phyloP scores from a whole-genome alignment of 2,113 vertebrate species.

The Macrotus californicus region DNA sequence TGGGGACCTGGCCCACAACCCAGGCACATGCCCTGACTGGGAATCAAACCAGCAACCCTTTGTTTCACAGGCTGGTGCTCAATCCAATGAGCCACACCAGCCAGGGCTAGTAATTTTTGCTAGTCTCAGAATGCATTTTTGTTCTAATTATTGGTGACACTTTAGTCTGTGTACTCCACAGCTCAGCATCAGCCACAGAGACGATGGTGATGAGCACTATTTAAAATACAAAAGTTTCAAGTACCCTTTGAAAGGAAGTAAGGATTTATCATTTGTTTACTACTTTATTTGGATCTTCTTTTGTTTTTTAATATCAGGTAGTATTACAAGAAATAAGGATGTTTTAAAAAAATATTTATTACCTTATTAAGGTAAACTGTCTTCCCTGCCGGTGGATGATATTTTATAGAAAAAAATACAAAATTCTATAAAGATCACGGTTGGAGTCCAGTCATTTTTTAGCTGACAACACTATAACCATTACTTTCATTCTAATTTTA shows the following conservation, averaged over 20 bases:
- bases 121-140: not conserved
- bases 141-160: not conserved
- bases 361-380: slow-evolving; percentile 72
- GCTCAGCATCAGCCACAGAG: not conserved
- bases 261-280: not conserved
- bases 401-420: slow-evolving; percentile 62
- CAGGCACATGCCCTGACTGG: too few species aligned
- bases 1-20: too few species aligned
- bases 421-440: slow-evolving; percentile 64
- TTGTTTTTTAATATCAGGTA: slow-evolving; percentile 48
- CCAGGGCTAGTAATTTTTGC: not conserved
- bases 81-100: too few species aligned
- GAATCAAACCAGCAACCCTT: too few species aligned
- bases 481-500: slow-evolving; percentile 72
- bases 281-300: slow-evolving; percentile 30
- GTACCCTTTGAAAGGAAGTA: not conserved
- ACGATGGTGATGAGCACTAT: not conserved
- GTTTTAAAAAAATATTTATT: slow-evolving; percentile 69
- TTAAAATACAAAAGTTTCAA: slow-evolving; percentile 12
- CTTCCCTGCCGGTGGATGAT: slow-evolving; percentile 56
- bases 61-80: too few species aligned
- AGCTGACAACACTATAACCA: slow-evolving; percentile 58
- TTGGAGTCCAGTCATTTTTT: slow-evolving; percentile 60
- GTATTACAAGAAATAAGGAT: slow-evolving; percentile 31
- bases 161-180: not conserved